Conservation (phyloP, 2,888 invertebrate species). For the Petrophora chlorosata region DNA sequence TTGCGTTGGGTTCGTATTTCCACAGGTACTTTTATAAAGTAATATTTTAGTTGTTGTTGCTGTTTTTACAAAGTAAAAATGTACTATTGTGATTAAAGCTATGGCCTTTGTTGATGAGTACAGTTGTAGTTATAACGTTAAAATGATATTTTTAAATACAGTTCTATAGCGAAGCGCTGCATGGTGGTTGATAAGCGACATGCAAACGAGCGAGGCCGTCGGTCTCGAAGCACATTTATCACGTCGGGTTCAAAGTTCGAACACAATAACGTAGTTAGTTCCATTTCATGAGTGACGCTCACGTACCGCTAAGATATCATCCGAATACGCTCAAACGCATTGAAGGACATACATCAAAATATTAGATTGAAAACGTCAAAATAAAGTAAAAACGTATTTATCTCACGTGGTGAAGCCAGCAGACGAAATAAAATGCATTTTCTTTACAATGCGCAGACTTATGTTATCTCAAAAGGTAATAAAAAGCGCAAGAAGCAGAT, state of each 20-base stretch:
- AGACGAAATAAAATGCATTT: constrained; percentile 32
- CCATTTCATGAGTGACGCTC: constrained; percentile 37
- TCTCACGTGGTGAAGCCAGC: constrained; percentile 11
- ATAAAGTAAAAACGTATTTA: constrained; percentile 13
- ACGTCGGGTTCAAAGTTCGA: constrained; percentile 68
- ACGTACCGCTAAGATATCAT: constrained; percentile 25
- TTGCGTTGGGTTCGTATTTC: constrained; percentile 15
- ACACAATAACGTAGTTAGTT: constrained; percentile 53
- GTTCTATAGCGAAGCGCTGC: constrained; percentile 39
- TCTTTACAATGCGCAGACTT: constrained; percentile 39
- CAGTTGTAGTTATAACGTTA: background rate
- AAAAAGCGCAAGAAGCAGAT: constrained; percentile 52
- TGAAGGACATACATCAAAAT: constrained; percentile 16
- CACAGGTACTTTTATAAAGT: constrained; percentile 15
- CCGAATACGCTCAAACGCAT: constrained; percentile 11
- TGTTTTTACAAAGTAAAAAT: constrained; percentile 9
- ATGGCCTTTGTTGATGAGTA: background rate
- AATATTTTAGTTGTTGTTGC: constrained; percentile 12
- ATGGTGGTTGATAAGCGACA: constrained; percentile 62
- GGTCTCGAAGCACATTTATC: constrained; percentile 60
- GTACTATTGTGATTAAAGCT: constrained; percentile 4
- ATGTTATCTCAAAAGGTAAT: constrained; percentile 44
- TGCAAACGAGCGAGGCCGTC: constrained; percentile 57
- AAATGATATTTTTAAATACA: constrained; percentile 38
- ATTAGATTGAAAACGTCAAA: constrained; percentile 18